Conservation (phyloP, 2,113 vertebrate genomes). For the Melierax canorus region DNA sequence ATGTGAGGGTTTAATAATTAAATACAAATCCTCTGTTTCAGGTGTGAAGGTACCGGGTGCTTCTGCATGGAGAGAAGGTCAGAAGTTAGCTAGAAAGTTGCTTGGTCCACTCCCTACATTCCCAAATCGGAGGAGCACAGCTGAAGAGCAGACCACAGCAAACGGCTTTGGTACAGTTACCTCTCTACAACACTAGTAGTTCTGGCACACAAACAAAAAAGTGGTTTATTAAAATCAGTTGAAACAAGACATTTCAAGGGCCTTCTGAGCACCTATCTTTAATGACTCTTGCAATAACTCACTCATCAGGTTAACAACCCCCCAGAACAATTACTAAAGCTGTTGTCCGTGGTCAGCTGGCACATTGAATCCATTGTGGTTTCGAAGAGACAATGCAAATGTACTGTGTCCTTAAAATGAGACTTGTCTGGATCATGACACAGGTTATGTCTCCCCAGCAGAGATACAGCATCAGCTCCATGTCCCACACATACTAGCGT, state of each 20-base stretch:
- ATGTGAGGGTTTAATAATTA: neutral
- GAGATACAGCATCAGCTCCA: neutral
- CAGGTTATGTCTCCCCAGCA: neutral
- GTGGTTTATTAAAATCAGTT: neutral
- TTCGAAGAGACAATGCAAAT: neutral
- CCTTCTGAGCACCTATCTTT: neutral
- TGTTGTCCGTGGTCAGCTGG: neutral
- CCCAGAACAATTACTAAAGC: neutral
- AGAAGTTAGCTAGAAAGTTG: conserved; percentile 51
- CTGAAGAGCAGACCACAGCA: neutral
- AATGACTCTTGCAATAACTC: neutral
- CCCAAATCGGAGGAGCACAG: neutral
- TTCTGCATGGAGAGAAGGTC: conserved; percentile 72
- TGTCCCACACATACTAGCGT: neutral
- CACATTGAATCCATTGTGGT: neutral
- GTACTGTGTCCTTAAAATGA: neutral
- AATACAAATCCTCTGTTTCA: conserved; percentile 23
- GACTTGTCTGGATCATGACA: neutral
- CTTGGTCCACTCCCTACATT: conserved; percentile 49
- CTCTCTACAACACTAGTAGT: neutral
- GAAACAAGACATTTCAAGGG: neutral
- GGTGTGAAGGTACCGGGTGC: conserved; percentile 5
- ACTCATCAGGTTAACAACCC: neutral
- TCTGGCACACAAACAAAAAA: neutral
- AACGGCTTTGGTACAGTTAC: neutral